A percentile compares a stretch with the other conserved stretches of the same genome.
Conservation (phyloP, 1,140 invertebrate species). For the Leptopilina boulardi region DNA sequence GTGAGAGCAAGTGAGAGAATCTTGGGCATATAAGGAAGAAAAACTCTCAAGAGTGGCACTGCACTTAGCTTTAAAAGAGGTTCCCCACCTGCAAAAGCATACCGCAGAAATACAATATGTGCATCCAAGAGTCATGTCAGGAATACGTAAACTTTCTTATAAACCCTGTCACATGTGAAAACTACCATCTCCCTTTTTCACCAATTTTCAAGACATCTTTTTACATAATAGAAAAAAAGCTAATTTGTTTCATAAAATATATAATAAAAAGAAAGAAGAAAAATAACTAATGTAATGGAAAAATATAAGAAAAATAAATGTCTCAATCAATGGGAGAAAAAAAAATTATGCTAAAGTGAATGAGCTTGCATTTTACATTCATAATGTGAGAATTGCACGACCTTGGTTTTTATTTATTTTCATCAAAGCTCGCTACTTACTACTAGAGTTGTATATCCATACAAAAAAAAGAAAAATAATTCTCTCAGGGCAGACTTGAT, state of each 20-base stretch:
- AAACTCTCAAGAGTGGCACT: constrained; percentile 35
- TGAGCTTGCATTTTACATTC: not conserved
- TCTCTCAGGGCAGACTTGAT: constrained; percentile 56
- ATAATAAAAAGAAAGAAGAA: no score
- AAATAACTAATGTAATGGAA: no score
- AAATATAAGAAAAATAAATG: no score
- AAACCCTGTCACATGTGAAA: not conserved
- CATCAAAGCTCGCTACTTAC: constrained; percentile 44
- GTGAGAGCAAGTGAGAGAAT: not conserved
- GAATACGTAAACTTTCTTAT: constrained; percentile 35
- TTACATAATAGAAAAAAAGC: no score
- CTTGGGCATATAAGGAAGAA: constrained; percentile 25
- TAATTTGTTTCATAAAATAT: no score
- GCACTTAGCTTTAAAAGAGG: constrained; percentile 56
- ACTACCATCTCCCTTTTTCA: no score
- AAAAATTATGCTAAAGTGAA: not conserved
- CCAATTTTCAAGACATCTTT: no score
- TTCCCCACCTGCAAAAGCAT: constrained; percentile 26
- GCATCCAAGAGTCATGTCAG: constrained; percentile 40
- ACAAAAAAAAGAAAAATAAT: constrained; percentile 44
- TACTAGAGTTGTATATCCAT: constrained; percentile 46
- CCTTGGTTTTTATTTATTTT: constrained; percentile 29
- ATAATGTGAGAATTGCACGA: not conserved
- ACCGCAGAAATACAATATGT: constrained; percentile 57
- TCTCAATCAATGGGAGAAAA: no score